Base-by-base conservation (phyloP, 2,113 vertebrate species). In the Meleagris gallopavo region DNA sequence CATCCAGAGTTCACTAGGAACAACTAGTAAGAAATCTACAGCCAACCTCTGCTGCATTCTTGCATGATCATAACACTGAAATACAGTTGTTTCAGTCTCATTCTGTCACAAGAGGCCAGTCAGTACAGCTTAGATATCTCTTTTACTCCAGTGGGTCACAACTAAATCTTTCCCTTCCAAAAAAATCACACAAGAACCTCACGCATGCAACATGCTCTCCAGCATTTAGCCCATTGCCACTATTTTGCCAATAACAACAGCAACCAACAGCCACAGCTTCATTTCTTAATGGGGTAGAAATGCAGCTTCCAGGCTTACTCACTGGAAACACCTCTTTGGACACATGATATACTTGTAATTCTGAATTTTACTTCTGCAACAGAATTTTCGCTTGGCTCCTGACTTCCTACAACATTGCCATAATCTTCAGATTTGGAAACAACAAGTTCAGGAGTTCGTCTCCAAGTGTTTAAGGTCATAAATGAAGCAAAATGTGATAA, bases 401-500 rank as follows among this genome's bases (percentile, higher is more conserved):
- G 55, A 80, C n/a, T 76, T 88, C 58, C 54, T 58, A 27, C 45
- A 41, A 70, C 45, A n/a, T 34, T 86, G 50, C 16, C 69, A 27
- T 83, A 71, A 62, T 80, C 5, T 3, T 13, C 66, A 16, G 4
- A 5, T 83, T 88, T 86, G 54, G 48, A 93, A 70, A 18, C 21
- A 29, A 19, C 12, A 88, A 80, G 50, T 73, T 93, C 64, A 74
- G 75, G 10, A 95, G 50, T 86, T 93, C 3, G 2, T 48, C 34
- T 88, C 46, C 14, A 86, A 64, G 66, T 57, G 25, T 67, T 89
- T 65, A 81, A 48, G 75, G 46, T 83, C 72, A 85, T 94, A 94
- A 95, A 81, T 32, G 83, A 85, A 76, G 41, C 78, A 30, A 89
- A 29, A 90, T 43, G 64, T 86, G 58, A 83, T 80, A 89, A 94